Evolutionary conservation across 2,888 invertebrate species (phyloP), one percentile per base, ranked within the genome.

Genomic region (Metalampra italica): DNA sequence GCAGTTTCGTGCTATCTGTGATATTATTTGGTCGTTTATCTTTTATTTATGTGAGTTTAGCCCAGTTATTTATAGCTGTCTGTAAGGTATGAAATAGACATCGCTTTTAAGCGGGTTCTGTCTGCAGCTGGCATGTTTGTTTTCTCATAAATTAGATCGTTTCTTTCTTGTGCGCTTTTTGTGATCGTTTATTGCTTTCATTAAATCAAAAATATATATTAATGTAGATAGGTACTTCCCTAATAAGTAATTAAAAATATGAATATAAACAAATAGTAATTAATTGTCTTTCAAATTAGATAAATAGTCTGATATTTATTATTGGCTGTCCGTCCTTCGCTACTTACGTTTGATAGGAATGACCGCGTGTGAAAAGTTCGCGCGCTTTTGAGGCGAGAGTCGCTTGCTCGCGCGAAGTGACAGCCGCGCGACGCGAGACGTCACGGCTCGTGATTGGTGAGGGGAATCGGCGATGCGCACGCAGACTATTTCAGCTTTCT

Each of bases 1-100:
- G 59, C 57, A 62, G 54, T 59, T 58, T 64, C 57, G 63, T 62
- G 59, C 51, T 49, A 46, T 48, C 48, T 39, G n/a, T n/a, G n/a
- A n/a, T n/a, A n/a, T n/a, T n/a, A 36, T 51, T 50, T 14, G 11
- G 29, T 32, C 34, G 30, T 29, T 46, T 39, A 41, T 50, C 47
- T 44, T 47, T 47, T 44, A 41, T 44, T 47, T 29, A 41, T 38
- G 42, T 32, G 5, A 12, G 9, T 29, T 7, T 29, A 13, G 45
- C 29, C 37, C 3, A 44, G 7, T 11, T 46, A 46, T 43, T 43
- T 43, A 43, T 43, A 32, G 34, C 9, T 13, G 8, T 14, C n/a
- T n/a, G n/a, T n/a, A n/a, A n/a, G 42, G 42, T 29, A 29, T 30
- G 42, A 41, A 36, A 41, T 40, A 40, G 40, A 40, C 11, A 14